phyloP scores from a whole-genome alignment of 2,797 vertebrate genomes.

The Rhodeus uyekii region DNA sequence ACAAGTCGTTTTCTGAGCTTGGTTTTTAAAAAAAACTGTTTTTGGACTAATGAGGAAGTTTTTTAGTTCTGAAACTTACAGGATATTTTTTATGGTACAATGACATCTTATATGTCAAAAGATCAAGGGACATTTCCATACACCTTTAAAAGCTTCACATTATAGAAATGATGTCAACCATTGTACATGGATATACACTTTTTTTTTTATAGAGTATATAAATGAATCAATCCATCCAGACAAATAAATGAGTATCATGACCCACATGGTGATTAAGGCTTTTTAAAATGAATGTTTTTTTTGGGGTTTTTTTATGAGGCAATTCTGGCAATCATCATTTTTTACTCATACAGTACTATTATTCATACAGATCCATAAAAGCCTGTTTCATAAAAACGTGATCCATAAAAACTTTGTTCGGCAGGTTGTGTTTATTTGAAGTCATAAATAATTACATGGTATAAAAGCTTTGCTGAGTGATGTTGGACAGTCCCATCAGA shows the following conservation, averaged over 20 bases:
- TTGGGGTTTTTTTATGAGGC: neutral
- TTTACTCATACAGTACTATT: neutral
- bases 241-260: neutral
- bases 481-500: constrained; percentile 13
- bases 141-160: neutral
- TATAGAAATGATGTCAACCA: neutral
- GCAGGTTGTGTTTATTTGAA: constrained; percentile 4
- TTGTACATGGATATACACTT: neutral
- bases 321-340: neutral
- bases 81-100: no score
- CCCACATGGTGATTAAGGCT: neutral
- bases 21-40: no score
- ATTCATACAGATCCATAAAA: neutral
- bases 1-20: no score
- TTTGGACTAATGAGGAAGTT: no score
- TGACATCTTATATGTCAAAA: no score
- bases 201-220: neutral
- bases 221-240: neutral
- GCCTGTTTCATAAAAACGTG: no score
- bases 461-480: constrained; percentile 13
- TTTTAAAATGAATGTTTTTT: neutral
- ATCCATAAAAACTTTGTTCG: neutral
- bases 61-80: no score
- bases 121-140: neutral
- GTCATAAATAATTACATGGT: constrained; percentile 7